Evolutionary conservation across 2,113 vertebrate species (phyloP).

Genomic region (Tenebrosternarchus preto): DNA sequence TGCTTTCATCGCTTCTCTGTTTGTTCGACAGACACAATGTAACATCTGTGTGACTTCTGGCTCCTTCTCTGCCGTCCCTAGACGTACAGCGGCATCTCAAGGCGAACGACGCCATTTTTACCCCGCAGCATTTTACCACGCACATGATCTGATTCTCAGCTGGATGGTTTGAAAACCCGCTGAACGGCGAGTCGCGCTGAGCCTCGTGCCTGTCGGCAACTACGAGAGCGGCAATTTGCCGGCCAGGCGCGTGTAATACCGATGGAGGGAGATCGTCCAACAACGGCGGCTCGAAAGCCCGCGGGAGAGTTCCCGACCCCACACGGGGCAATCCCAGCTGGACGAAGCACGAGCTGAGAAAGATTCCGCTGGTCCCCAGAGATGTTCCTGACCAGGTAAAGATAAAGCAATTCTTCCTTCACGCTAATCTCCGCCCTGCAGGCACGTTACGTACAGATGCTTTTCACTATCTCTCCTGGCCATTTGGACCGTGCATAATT

Average conservation of each 20-base stretch:
- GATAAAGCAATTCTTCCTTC: background rate
- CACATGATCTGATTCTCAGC: slow-evolving; percentile 31
- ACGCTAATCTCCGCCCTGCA: slow-evolving; percentile 1
- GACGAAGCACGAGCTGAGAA: too few species aligned
- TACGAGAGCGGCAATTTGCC: slow-evolving; percentile 39
- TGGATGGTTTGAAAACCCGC: slow-evolving; percentile 18
- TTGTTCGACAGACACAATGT: slow-evolving; percentile 45
- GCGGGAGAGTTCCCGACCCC: slow-evolving; percentile 15
- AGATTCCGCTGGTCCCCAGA: background rate
- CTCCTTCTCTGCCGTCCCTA: slow-evolving; percentile 40
- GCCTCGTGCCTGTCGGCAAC: slow-evolving; percentile 25
- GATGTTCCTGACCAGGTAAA: background rate
- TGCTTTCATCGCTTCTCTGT: slow-evolving; percentile 7
- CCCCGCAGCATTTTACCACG: slow-evolving; percentile 24
- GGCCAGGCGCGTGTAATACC: slow-evolving; percentile 29
- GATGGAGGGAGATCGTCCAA: slow-evolving; percentile 31
- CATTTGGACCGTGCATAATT: background rate
- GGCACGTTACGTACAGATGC: slow-evolving; percentile 6
- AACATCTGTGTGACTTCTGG: slow-evolving; percentile 58
- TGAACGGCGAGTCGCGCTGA: slow-evolving; percentile 28
- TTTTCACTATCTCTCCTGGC: slow-evolving; percentile 6
- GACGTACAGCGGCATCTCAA: slow-evolving; percentile 42
- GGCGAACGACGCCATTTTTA: slow-evolving; percentile 4
- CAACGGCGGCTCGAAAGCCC: background rate
- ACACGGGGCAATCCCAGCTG: background rate